phyloP scores from a whole-genome alignment of 2,888 invertebrate genomes.

The Zygogramma bicolorata region DNA sequence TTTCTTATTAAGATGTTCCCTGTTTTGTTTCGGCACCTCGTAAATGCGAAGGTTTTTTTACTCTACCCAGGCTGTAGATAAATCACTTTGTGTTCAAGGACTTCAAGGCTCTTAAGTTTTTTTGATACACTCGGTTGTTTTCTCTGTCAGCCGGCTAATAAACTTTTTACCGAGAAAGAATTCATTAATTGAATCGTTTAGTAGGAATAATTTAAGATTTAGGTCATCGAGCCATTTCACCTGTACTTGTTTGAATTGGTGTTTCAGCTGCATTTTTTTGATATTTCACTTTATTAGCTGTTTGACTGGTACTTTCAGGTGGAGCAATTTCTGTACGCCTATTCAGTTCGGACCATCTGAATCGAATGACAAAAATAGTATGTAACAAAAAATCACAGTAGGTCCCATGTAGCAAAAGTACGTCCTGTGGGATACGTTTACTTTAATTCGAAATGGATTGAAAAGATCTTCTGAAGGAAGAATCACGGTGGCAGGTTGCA shows the following conservation, averaged over 20 bases:
- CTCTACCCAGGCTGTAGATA: not conserved
- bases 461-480: too few species aligned
- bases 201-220: not conserved
- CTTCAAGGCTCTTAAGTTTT: conserved; percentile 5
- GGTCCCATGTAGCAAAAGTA: too few species aligned
- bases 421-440: too few species aligned
- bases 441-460: too few species aligned
- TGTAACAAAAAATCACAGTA: too few species aligned
- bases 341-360: conserved; percentile 15
- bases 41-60: not conserved
- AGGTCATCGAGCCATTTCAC: not conserved
- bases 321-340: too few species aligned
- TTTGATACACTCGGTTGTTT: too few species aligned
- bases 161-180: conserved; percentile 1
- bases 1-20: not conserved
- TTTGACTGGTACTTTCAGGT: conserved; percentile 1
- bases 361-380: not conserved
- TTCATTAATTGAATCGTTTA: not conserved
- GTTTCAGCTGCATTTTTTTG: not conserved
- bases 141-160: conserved; percentile 4
- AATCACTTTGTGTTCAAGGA: not conserved
- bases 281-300: not conserved
- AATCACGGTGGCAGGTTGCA: too few species aligned
- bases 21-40: not conserved
- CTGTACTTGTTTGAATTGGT: not conserved